A percentile compares a stretch with the other conserved stretches of the same genome.
Conservation (phyloP, 2,797 vertebrate genomes). For the Salarias fasciatus region DNA sequence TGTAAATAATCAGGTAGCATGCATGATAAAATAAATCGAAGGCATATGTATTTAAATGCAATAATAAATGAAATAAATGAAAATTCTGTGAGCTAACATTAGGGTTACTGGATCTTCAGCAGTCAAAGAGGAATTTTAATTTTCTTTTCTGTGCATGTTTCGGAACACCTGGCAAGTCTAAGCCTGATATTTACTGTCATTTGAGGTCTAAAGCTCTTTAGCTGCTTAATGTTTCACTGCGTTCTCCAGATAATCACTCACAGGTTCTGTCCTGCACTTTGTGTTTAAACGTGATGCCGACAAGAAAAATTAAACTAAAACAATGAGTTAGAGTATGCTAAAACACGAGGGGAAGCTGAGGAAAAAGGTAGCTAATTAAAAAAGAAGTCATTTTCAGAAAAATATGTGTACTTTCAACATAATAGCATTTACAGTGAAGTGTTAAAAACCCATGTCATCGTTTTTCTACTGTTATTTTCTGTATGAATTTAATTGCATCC, state of each 20-base stretch:
- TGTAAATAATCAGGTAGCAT: too few species aligned
- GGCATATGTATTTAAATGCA: background rate
- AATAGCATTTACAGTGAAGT: too few species aligned
- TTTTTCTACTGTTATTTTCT: too few species aligned
- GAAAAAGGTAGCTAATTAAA: too few species aligned
- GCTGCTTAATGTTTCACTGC: background rate
- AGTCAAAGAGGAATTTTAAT: constrained; percentile 3
- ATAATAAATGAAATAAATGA: background rate
- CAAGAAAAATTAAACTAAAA: too few species aligned
- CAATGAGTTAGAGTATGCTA: too few species aligned
- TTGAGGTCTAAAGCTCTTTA: background rate
- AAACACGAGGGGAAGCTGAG: too few species aligned
- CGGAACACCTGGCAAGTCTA: background rate
- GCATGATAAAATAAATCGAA: too few species aligned
- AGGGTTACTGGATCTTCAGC: constrained; percentile 13
- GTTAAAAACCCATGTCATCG: too few species aligned
- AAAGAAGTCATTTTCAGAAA: too few species aligned
- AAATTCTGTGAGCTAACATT: constrained; percentile 4
- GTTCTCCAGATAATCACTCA: background rate
- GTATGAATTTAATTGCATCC: too few species aligned
- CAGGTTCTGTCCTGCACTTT: background rate
- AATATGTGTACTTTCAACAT: too few species aligned
- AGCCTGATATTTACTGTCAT: background rate
- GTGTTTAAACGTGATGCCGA: background rate
- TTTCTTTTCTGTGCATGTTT: constrained; percentile 13